Evolutionary conservation across 1,140 invertebrate species (phyloP), one percentile per base, ranked within the genome.

Genomic region (Helicoverpa armigera): DNA sequence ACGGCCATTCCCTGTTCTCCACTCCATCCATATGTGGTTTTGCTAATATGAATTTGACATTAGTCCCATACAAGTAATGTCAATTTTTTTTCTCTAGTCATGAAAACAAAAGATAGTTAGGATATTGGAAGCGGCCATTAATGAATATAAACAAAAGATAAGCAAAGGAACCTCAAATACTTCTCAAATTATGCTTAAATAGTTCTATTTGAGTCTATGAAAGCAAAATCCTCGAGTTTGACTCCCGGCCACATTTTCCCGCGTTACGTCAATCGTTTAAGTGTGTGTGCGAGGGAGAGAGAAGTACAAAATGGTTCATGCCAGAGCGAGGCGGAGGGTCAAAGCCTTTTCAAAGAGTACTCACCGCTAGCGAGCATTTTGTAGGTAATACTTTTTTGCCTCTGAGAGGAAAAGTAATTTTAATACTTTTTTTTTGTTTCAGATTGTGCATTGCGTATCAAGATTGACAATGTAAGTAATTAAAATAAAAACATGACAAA

Each of bases 261-360:
- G 82, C 82, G 80, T 81, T 85, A 83, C 84, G 83, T 86, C 79
- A 83, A 81, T 82, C 79, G 78, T 83, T 84, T 84, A 77, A 83
- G 82, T 84, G 70, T 63, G 56, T 53, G 85, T 23, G 80, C 11
- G 79, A 87, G 78, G 31, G 83, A 80, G 83, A 86, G 7, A 58
- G 79, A 10, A 12, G 29, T 51, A 78, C 51, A 60, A 53, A 82
- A 74, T 72, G 67, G 53, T 61, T 77, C 74, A 73, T 73, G 80
- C 14, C 23, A 60, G 82, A 82, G 35, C 51, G 81, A 78, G 81
- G 83, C 58, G 80, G 81, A 79, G 54, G 72, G 61, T 81, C 35
- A 82, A 77, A 85, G 80, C 84, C 84, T 85, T 82, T 75, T 35
- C 84, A 85, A 18, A 83, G 84, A 83, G 63, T 82, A 83, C 13